A percentile compares a stretch with the other conserved stretches of the same genome.
phyloP scores from a whole-genome alignment of 2,888 invertebrate species.

The Lacanobia wlatinum region DNA sequence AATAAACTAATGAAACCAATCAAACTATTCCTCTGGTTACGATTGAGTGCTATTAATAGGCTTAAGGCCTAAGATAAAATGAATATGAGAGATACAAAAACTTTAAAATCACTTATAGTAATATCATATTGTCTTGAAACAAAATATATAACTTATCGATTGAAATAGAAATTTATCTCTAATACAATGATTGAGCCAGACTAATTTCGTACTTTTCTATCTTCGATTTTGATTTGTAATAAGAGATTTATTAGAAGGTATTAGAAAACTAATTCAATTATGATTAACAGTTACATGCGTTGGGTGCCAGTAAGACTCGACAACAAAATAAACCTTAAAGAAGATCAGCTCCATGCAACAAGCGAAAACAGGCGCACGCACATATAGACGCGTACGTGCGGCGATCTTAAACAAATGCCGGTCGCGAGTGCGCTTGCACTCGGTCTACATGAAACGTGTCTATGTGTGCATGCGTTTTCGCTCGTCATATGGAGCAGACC shows the following conservation, averaged over 20 bases:
- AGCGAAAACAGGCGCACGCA: neutral
- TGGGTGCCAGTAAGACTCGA: conserved; percentile 37
- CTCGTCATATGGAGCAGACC: neutral
- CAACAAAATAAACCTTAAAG: neutral
- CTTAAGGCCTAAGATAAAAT: no score
- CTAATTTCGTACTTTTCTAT: neutral
- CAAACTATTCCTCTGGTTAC: no score
- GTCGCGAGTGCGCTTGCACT: neutral
- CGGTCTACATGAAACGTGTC: neutral
- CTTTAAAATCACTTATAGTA: no score
- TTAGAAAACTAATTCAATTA: conserved; percentile 45
- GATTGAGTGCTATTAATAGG: no score
- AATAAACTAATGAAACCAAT: no score
- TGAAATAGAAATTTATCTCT: no score
- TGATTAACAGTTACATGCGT: neutral
- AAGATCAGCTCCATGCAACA: neutral
- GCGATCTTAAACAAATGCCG: neutral
- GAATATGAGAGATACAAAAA: no score
- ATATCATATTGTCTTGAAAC: no score
- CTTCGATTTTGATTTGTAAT: conserved; percentile 21
- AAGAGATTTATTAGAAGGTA: conserved; percentile 27
- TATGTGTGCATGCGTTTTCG: neutral
- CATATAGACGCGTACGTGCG: neutral
- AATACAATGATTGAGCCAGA: no score
- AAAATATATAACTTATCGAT: no score